Evolutionary conservation across 2,888 invertebrate genomes (phyloP), one percentile per base, ranked within the genome.

Genomic region (Drosophila testacea): DNA sequence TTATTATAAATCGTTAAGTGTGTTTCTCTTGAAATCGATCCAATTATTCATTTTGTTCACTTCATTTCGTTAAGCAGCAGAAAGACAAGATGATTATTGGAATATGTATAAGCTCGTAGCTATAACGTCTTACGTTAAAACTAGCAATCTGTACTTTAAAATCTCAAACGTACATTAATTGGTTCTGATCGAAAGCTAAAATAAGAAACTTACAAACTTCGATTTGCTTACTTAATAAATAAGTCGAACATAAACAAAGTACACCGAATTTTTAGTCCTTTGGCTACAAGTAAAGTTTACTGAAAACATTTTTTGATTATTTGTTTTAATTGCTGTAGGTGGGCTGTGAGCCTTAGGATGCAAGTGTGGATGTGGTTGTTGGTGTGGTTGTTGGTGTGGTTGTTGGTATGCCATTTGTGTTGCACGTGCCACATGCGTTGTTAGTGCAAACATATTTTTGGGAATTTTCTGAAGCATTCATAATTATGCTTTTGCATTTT

Each of bases 401-500:
- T 30, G 5, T 28, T 22, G 64, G 13, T 30, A 22, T 44, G 36
- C 11, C 48, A 38, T 46, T 56, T 44, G 22, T 39, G 22, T 13
- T 28, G 32, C 68, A 74, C 38, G 57, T 70, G 55, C 36, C 4
- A n/a, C 36, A 6, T 27, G 30, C 32, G 27, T 28, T 54, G 11
- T 46, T 32, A 10, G 3, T 11, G 11, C 10, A 46, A 42, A 44
- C 48, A 56, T 57, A 38, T 13, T 61, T 47, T 48, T 61, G 38
- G 5, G 10, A 13, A 55, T 28, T 47, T 32, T 13, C 34, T 51
- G 27, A 22, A 66, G 42, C 32, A 68, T 51, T 68, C 59, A 50
- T 61, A 62, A 68, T 81, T 72, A 60, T 69, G 69, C 68, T 77
- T 64, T 57, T 63, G 62, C 60, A 68, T 72, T 61, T 54, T 47